Percentiles rank a stretch among this genome's conserved stretches.
phyloP scores from a whole-genome alignment of 2,888 invertebrate species.

The Eupithecia subumbrata region DNA sequence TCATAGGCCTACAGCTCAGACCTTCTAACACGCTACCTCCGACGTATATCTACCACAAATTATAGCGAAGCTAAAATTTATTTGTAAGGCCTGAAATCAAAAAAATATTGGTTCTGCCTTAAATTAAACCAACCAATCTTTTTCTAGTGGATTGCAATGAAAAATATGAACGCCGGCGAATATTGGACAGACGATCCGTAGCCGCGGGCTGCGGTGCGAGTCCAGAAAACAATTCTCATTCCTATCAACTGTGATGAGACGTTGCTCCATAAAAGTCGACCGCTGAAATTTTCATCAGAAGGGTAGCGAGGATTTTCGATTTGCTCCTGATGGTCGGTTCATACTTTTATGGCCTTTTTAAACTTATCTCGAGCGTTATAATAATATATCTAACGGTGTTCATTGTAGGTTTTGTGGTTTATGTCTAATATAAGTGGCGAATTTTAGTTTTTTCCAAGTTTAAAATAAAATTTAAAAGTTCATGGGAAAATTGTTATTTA shows the following conservation, averaged over 20 bases:
- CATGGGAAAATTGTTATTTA: slow-evolving; percentile 26
- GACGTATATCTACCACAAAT: neutral
- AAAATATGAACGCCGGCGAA: slow-evolving; percentile 36
- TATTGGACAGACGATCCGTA: slow-evolving; percentile 38
- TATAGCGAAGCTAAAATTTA: neutral
- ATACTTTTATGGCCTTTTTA: slow-evolving; percentile 20
- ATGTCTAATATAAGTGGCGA: neutral
- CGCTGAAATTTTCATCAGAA: slow-evolving; percentile 46
- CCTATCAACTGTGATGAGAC: slow-evolving; percentile 44
- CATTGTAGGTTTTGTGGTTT: neutral
- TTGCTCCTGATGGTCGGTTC: slow-evolving; percentile 34
- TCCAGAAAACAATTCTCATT: slow-evolving; percentile 46
- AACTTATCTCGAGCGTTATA: slow-evolving; percentile 7
- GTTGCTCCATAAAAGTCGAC: slow-evolving; percentile 51
- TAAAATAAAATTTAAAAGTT: neutral
- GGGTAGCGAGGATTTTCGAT: slow-evolving; percentile 44
- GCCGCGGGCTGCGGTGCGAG: slow-evolving; percentile 37
- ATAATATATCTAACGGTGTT: slow-evolving; percentile 1
- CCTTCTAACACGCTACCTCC: neutral
- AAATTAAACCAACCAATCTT: slow-evolving; percentile 27
- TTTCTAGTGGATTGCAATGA: slow-evolving; percentile 32
- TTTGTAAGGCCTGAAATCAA: neutral
- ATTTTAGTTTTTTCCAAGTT: neutral
- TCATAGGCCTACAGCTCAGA: too few species aligned
- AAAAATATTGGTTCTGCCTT: neutral